Conservation (phyloP, 2,888 invertebrate species). For the Nasonia oneida region DNA sequence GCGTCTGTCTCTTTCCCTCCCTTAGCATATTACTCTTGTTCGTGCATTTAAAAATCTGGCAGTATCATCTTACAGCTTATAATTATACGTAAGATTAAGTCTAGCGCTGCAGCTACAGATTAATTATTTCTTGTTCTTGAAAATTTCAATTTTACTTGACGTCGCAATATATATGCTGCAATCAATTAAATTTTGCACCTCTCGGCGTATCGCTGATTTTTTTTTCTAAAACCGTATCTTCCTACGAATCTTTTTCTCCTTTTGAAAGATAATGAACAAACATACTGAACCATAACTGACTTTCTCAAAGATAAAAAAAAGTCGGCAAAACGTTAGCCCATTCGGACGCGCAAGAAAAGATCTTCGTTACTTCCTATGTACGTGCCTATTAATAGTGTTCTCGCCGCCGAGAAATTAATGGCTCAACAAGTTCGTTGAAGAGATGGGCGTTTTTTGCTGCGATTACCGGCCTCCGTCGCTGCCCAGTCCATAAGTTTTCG, state of each 20-base stretch:
- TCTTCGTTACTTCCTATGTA: constrained; percentile 41
- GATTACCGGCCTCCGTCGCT: constrained; percentile 22
- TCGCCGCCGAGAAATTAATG: constrained; percentile 48
- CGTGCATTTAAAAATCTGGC: not conserved
- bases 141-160: not conserved
- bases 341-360: constrained; percentile 14
- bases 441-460: constrained; percentile 33
- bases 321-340: constrained; percentile 23
- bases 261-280: not conserved
- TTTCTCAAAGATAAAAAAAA: not conserved
- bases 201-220: too few species aligned
- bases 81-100: not conserved
- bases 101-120: not conserved
- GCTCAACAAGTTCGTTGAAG: constrained; percentile 36
- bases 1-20: constrained; percentile 5
- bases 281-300: not conserved
- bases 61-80: constrained; percentile 15
- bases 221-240: too few species aligned
- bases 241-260: not conserved
- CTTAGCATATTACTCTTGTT: constrained; percentile 14
- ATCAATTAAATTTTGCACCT: too few species aligned
- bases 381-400: constrained; percentile 34
- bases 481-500: constrained; percentile 39
- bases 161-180: not conserved
- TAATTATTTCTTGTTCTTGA: constrained; percentile 6